Conservation (phyloP, 2,113 vertebrate genomes). For the Anser cygnoides region DNA sequence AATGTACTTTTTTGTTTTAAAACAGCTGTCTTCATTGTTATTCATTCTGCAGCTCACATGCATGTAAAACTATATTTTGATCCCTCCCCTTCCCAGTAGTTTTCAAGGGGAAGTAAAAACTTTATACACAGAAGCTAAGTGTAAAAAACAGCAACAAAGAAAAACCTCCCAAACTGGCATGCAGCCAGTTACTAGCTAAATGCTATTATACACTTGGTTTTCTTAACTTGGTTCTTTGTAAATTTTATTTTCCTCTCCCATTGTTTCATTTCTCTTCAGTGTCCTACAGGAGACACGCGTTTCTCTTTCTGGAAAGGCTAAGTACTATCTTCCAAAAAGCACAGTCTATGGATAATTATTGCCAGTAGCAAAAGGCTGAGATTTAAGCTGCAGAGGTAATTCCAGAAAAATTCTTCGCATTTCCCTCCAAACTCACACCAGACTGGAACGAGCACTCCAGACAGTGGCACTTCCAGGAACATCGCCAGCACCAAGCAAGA, state of each 20-base stretch:
- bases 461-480: background rate
- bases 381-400: background rate
- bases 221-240: background rate
- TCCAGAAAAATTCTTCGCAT: background rate
- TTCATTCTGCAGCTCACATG: background rate
- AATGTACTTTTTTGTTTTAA: background rate
- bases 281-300: background rate
- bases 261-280: background rate
- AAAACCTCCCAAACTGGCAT: background rate
- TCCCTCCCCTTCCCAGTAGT: background rate
- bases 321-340: background rate
- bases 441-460: background rate
- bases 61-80: background rate
- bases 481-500: background rate
- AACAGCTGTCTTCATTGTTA: background rate
- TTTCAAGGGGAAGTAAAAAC: constrained; percentile 37
- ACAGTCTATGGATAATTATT: background rate
- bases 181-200: background rate
- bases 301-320: background rate
- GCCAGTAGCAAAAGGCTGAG: background rate
- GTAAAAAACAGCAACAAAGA: background rate
- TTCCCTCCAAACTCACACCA: background rate
- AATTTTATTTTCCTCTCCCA: constrained; percentile 2
- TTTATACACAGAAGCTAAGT: background rate
- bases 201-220: background rate